Base-by-base conservation (phyloP, 2,113 vertebrate species). In the Pogona vitticeps region DNA sequence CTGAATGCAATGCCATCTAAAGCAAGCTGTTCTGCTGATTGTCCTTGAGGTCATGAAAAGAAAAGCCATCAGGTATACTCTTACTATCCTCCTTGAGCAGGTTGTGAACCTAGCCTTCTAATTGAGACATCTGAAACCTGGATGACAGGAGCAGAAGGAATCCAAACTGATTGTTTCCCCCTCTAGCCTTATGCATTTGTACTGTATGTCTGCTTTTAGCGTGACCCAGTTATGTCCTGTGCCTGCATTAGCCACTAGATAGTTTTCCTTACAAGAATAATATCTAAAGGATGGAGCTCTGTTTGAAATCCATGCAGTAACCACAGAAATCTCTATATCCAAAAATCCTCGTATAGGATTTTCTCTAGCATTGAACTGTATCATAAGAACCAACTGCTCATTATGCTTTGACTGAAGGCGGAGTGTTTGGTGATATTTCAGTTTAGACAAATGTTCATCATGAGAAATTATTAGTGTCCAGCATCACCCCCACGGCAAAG, bases 221-320 rank as follows among this genome's bases (percentile, higher is more conserved):
- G 71, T 42, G 71, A 18, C 80, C 85, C 70, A 3, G 71, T 58
- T 68, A 61, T 21, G 72, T 0, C 0, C 9, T 17, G 14, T 1
- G 20, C 31, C 28, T 3, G 21, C 0, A 0, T 26, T 5, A 52
- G 78, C 56, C 52, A 76, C 14, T 52, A 52, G 46, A 28, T 46
- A 42, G 1, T 0, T 2, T 1, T 20, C 42, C 1, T 3, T 3
- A 6, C 3, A 61, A 80, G 3, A 0, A n/a, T 63, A 56, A 20
- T 14, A 0, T 7, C 0, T 6, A 71, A 31, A 5, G 18, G 36
- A 68, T 21, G 52, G 20, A 73, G 33, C 0, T 15, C 1, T 61
- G 0, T 2, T 21, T 71, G 40, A 1, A 1, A 28, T 40, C 84
- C 73, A 21, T 31, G 23, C 86, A 38, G 40, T 13, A 8, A 0